A percentile compares a stretch with the other conserved stretches of the same genome.
phyloP scores from a whole-genome alignment of 2,797 vertebrate species.

The Takifugu ocellatus region DNA sequence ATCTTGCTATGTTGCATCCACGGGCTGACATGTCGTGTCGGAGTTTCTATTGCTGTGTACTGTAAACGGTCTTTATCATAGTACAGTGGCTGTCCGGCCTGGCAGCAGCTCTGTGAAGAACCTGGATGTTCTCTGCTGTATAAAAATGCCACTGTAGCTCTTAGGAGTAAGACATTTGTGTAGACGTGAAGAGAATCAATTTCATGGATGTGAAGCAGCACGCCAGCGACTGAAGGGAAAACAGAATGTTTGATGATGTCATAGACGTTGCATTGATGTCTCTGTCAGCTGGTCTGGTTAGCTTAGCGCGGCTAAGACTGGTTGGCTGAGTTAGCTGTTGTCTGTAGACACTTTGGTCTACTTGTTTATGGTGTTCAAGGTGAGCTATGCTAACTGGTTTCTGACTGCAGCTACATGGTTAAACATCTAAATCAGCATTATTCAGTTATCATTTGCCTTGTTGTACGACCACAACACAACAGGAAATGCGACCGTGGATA shows the following conservation, averaged over 20 bases:
- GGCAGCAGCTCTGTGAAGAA: slow-evolving; percentile 56
- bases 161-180: slow-evolving; percentile 58
- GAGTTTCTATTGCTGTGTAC: slow-evolving; percentile 34
- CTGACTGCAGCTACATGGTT: too few species aligned
- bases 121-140: slow-evolving; percentile 56
- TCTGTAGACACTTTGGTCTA: too few species aligned
- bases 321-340: too few species aligned
- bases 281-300: slow-evolving; percentile 1
- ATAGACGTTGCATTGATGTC: not conserved
- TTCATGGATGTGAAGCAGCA: not conserved
- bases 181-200: slow-evolving; percentile 37
- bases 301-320: not conserved
- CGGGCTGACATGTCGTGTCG: slow-evolving; percentile 31
- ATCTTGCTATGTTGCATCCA: slow-evolving; percentile 26
- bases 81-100: slow-evolving; percentile 39
- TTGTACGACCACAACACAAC: too few species aligned
- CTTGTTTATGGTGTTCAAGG: too few species aligned
- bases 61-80: slow-evolving; percentile 37
- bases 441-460: not conserved
- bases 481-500: too few species aligned
- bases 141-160: slow-evolving; percentile 63
- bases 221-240: not conserved
- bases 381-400: too few species aligned
- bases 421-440: not conserved
- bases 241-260: slow-evolving; percentile 13